These are phyloP conservation scores for Muscicapa adusta DNA, from an alignment of 2,113 vertebrate genomes.

Conservation along the genomic window DNA sequence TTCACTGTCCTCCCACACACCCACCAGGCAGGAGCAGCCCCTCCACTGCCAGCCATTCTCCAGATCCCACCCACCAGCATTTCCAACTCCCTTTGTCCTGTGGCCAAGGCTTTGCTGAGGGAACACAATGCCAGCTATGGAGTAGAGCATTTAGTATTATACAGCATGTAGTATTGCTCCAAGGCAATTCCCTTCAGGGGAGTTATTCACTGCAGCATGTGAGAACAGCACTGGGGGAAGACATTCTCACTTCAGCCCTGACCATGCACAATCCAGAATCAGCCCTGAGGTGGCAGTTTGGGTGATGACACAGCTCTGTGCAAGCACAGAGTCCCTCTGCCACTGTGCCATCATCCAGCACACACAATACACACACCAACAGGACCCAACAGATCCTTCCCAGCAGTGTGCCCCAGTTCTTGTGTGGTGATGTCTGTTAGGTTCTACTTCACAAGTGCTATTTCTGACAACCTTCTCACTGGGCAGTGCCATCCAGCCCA, in stretches of 20 bases:
- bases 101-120: not conserved
- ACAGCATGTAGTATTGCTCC: not conserved
- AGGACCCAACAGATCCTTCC: not conserved
- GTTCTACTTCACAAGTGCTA: rapidly evolving
- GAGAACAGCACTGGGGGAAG: not conserved
- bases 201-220: not conserved
- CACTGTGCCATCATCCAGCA: not conserved
- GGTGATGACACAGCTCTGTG: not conserved
- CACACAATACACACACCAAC: rapidly evolving
- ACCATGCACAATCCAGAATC: not conserved
- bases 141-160: not conserved
- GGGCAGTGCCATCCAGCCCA: not conserved
- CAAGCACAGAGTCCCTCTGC: not conserved
- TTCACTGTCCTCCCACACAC: not conserved
- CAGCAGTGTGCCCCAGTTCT: not conserved
- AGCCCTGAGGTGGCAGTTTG: not conserved
- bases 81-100: not conserved
- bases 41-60: not conserved
- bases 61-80: not conserved
- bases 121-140: not conserved
- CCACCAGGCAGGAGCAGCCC: not conserved
- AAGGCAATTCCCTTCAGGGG: not conserved
- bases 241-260: not conserved
- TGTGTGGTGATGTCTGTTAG: not conserved
- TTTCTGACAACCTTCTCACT: not conserved